Evolutionary conservation across 2,797 vertebrate species (phyloP).

Genomic region (Yasuhikotakia modesta): DNA sequence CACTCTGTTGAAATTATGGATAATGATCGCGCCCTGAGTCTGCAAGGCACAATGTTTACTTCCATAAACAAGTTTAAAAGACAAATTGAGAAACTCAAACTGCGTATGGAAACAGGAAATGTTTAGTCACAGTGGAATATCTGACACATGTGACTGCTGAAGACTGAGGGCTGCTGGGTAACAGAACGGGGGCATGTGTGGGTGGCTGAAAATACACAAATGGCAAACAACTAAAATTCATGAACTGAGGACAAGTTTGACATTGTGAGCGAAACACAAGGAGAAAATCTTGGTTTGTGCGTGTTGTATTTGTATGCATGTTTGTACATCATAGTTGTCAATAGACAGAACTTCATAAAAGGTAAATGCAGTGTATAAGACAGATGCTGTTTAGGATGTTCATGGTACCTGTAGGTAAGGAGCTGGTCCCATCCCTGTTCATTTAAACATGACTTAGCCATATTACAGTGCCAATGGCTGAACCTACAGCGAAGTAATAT

Average conservation of each 20-base stretch:
- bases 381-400: not conserved
- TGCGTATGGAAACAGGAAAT: constrained; percentile 54
- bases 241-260: constrained; percentile 4
- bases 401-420: not conserved
- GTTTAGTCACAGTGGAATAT: constrained; percentile 65
- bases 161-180: constrained; percentile 17
- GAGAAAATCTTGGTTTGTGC: not conserved
- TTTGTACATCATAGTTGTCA: not conserved
- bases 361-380: not conserved
- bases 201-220: constrained; percentile 37
- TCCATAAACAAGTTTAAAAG: constrained; percentile 59
- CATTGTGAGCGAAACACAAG: not conserved
- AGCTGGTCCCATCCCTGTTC: not conserved
- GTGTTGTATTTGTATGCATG: not conserved
- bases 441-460: not conserved
- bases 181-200: constrained; percentile 20
- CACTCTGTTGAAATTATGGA: constrained; percentile 37
- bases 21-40: constrained; percentile 30
- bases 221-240: constrained; percentile 12
- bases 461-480: not conserved
- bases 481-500: not conserved
- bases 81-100: constrained; percentile 55
- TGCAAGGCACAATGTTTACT: constrained; percentile 51
- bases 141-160: constrained; percentile 52
- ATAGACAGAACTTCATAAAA: not conserved